Evolutionary conservation across 2,888 invertebrate species (phyloP).

Genomic region (Lepas anatifera): DNA sequence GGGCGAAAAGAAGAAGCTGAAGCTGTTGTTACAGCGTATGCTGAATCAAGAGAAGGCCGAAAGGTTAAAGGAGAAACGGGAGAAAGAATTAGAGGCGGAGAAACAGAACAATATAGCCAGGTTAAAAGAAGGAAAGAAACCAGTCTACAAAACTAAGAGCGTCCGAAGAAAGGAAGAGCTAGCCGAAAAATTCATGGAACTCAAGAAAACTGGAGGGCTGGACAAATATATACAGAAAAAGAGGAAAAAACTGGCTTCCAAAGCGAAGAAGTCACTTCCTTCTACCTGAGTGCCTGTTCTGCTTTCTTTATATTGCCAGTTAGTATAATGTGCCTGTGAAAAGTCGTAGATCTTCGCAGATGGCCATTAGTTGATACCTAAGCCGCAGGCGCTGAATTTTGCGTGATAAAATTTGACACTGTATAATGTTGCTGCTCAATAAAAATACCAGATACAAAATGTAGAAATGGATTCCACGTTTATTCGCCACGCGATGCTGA

Average conservation of each 20-base stretch:
- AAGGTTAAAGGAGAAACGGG: not conserved
- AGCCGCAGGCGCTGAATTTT: too few relatives aligned
- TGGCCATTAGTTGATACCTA: too few relatives aligned
- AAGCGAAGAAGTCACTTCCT: slow-evolving; percentile 35
- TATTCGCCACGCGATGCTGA: too few relatives aligned
- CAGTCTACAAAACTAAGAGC: slow-evolving; percentile 30
- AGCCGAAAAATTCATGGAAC: slow-evolving; percentile 63
- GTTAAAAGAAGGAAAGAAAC: not conserved
- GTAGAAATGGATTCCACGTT: too few relatives aligned
- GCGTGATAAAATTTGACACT: too few relatives aligned
- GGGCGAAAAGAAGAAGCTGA: not conserved
- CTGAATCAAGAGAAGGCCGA: not conserved
- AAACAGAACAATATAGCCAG: not conserved
- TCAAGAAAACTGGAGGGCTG: slow-evolving; percentile 63
- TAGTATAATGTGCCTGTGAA: too few relatives aligned
- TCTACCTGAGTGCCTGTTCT: too few relatives aligned
- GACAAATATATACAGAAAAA: slow-evolving; percentile 68
- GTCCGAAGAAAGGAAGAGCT: slow-evolving; percentile 46
- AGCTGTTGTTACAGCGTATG: not conserved
- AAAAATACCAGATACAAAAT: too few relatives aligned
- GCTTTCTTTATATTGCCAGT: too few relatives aligned
- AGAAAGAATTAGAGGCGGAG: not conserved
- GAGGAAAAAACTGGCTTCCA: slow-evolving; percentile 54
- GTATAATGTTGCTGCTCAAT: too few relatives aligned
- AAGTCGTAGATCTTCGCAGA: too few relatives aligned